A percentile compares a stretch with the other conserved stretches of the same genome.
These are phyloP conservation scores for Amphiura filiformis DNA, from an alignment of 35 echinoderm and acorn worm species.

Conservation along the genomic window DNA sequence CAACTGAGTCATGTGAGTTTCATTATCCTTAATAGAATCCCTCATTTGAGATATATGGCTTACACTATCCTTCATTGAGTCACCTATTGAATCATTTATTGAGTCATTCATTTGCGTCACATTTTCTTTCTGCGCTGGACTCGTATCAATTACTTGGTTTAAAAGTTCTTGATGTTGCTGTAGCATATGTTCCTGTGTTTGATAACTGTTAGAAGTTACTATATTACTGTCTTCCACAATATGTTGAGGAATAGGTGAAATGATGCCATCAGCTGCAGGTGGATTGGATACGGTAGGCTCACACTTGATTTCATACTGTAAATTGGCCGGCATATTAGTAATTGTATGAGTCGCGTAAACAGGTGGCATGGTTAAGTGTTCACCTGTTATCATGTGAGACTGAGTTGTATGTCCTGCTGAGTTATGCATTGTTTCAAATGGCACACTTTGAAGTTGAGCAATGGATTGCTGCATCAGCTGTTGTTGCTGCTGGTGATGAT, in stretches of 20 bases:
- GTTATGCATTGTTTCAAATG: not conserved
- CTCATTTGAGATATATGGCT: too few relatives aligned
- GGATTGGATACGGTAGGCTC: not conserved
- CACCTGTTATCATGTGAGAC: not conserved
- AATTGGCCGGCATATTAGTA: not conserved
- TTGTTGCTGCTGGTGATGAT: not conserved
- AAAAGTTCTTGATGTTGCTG: not conserved
- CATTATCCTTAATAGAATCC: too few relatives aligned
- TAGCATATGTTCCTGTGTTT: not conserved
- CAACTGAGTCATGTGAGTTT: not conserved
- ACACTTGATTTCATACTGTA: slow-evolving; percentile 4
- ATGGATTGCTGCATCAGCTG: not conserved
- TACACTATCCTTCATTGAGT: too few relatives aligned
- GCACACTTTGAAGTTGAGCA: not conserved
- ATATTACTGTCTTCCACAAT: too few relatives aligned
- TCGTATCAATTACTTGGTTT: not conserved
- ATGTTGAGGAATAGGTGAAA: too few relatives aligned
- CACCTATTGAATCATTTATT: too few relatives aligned
- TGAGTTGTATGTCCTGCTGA: not conserved
- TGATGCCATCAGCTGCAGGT: too few relatives aligned
- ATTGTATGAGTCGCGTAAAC: not conserved
- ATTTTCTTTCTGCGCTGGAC: not conserved
- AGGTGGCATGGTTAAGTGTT: not conserved
- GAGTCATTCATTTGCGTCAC: too few relatives aligned
- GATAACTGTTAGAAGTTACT: not conserved